Evolutionary conservation across 2,113 vertebrate genomes (phyloP), one percentile per base, ranked within the genome.

Genomic region (Chaetura pelagica): DNA sequence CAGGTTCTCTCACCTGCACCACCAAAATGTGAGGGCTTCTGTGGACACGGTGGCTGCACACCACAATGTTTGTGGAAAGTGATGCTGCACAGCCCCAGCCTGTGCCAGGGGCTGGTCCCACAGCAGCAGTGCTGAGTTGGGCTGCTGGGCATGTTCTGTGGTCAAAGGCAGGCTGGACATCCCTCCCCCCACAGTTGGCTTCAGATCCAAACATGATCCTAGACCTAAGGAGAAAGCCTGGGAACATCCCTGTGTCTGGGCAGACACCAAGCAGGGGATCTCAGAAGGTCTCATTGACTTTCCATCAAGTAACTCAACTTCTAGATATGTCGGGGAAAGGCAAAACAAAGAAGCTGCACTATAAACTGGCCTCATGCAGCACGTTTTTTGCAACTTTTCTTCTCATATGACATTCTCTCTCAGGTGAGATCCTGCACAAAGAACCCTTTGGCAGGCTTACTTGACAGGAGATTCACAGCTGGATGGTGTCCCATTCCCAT

Each of bases 51-150:
- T 10, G 15, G 8, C 35, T 66, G 57, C 18, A 67, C 40, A 67
- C 34, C 69, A 35, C 29, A 40, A 6, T 17, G 14, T 52, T 46
- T 79, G 29, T 67, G 34, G 74, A 48, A 69, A 89, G 51, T 0
- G 0, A 13, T 22, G 35, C 20, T 35, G 38, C 27, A 32, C 0
- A 1, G 66, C 35, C 1, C 0, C 1, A 2, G 38, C 30, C 35
- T 7, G 2, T 49, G 62, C 62, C 81, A 46, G 19, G 35, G 67
- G 44, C 71, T 79, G 63, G 40, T 52, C 32, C 44, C 75, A 26
- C 67, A 66, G 1, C 40, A 73, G 58, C 58, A 74, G 61, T 0
- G 0, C 59, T 78, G 64, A 75, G 55, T 48, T 55, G 55, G 55
- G 38, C 15, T 77, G 46, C 61, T 87, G 79, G 76, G 30, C 77